A percentile compares a stretch with the other conserved stretches of the same genome.
These are phyloP conservation scores for Enteromius anoplus DNA, from an alignment of 2,797 vertebrate genomes.

Conservation along the genomic window DNA sequence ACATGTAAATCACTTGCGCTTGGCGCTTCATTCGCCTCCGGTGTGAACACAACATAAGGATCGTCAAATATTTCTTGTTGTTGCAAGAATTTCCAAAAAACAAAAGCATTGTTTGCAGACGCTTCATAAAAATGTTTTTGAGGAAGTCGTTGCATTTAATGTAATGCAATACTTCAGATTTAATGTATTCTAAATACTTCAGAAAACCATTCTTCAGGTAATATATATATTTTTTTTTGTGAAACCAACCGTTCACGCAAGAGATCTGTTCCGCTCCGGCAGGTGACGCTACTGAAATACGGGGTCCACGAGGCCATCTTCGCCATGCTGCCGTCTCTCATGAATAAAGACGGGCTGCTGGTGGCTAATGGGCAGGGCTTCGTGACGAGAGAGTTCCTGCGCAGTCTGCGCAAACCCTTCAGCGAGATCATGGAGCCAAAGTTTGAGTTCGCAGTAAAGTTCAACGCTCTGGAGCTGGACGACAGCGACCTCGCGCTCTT, in stretches of 20 bases:
- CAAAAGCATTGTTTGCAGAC: neutral
- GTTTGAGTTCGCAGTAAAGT: constrained; percentile 89
- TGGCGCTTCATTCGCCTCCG: too few relatives aligned
- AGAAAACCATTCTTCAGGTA: neutral
- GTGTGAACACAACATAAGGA: too few relatives aligned
- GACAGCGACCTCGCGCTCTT: constrained; percentile 87
- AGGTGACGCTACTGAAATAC: constrained; percentile 85
- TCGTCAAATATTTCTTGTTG: neutral
- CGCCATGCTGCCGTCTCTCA: constrained; percentile 86
- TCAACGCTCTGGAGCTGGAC: constrained; percentile 86
- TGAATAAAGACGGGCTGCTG: constrained; percentile 87
- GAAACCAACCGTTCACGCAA: too few relatives aligned
- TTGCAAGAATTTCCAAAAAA: neutral
- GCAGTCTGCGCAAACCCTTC: constrained; percentile 84
- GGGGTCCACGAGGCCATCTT: constrained; percentile 88
- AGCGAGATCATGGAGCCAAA: constrained; percentile 90
- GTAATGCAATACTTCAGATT: neutral
- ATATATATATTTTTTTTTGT: neutral
- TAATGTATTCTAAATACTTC: neutral
- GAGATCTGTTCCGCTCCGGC: neutral
- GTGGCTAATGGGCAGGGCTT: constrained; percentile 85
- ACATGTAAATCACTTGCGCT: too few relatives aligned
- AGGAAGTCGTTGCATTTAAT: neutral
- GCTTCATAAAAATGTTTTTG: neutral
- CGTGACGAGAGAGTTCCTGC: constrained; percentile 85